phyloP scores from a whole-genome alignment of 2,888 invertebrate species.

The Tineola bisselliella region DNA sequence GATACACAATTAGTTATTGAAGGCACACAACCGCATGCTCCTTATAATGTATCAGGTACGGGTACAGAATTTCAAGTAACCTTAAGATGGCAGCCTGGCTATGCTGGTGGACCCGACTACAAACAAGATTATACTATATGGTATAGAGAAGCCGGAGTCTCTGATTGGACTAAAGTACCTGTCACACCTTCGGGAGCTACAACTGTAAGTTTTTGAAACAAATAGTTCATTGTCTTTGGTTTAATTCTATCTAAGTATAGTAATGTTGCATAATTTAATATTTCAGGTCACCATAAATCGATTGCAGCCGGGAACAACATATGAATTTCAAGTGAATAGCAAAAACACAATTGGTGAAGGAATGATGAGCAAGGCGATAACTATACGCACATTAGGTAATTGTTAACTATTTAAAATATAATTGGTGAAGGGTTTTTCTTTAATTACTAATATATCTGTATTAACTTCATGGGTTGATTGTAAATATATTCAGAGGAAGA shows the following conservation, averaged over 20 bases:
- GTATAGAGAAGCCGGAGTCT: conserved; percentile 88
- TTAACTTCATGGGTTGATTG: neutral
- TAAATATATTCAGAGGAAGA: neutral
- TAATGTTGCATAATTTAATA: conserved; percentile 2
- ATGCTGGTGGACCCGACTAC: conserved; percentile 94
- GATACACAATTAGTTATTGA: conserved; percentile 90
- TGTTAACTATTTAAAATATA: neutral
- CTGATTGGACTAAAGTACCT: conserved; percentile 93
- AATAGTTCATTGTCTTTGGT: neutral
- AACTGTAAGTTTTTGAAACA: conserved; percentile 31
- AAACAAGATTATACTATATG: conserved; percentile 95
- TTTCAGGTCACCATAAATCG: conserved; percentile 86
- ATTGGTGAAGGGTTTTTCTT: neutral
- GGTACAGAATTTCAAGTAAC: conserved; percentile 92
- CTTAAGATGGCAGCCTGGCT: conserved; percentile 92
- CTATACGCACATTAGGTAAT: conserved; percentile 89
- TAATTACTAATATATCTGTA: neutral
- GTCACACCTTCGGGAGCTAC: conserved; percentile 94
- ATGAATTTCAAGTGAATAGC: conserved; percentile 96
- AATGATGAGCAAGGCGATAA: conserved; percentile 93
- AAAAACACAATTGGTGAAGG: conserved; percentile 95
- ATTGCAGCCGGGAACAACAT: conserved; percentile 87
- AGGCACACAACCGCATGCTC: conserved; percentile 96
- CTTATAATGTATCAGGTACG: conserved; percentile 91
- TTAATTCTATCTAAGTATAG: neutral